Conservation (phyloP, 2,888 invertebrate species). For the Agrypnus murinus region DNA sequence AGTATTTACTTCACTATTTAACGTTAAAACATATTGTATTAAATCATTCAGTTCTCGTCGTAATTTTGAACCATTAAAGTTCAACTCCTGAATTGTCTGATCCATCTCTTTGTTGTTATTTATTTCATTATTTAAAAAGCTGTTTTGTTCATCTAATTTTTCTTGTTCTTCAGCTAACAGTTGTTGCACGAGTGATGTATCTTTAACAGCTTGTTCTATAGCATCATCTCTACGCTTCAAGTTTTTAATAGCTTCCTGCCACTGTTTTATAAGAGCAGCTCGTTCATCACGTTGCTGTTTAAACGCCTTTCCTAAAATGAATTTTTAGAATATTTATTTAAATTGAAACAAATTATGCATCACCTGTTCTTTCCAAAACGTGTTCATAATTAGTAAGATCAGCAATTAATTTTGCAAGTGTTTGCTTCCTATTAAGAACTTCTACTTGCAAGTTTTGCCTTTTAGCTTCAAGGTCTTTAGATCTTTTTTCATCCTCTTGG, state of each 20-base stretch:
- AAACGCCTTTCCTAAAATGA: constrained; percentile 64
- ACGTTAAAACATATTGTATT: constrained; percentile 65
- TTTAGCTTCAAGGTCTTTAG: constrained; percentile 76
- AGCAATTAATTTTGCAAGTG: constrained; percentile 70
- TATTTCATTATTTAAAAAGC: constrained; percentile 76
- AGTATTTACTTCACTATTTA: constrained; percentile 69
- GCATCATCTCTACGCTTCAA: constrained; percentile 81
- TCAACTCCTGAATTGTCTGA: constrained; percentile 68
- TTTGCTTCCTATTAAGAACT: constrained; percentile 70
- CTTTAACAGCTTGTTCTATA: constrained; percentile 74
- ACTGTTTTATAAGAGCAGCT: constrained; percentile 80
- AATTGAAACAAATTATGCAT: constrained; percentile 14
- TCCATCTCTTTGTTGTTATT: constrained; percentile 75
- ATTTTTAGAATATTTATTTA: constrained; percentile 1
- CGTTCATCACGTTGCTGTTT: constrained; percentile 78
- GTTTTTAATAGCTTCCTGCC: constrained; percentile 82
- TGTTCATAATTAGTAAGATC: constrained; percentile 75
- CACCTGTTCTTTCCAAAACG: constrained; percentile 65
- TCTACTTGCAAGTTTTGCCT: constrained; percentile 73
- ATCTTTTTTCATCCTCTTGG: constrained; percentile 80
- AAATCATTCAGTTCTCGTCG: constrained; percentile 65
- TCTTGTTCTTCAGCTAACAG: constrained; percentile 71
- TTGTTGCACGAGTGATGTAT: constrained; percentile 67
- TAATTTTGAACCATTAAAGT: constrained; percentile 68
- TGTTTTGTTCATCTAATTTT: constrained; percentile 75